Conservation (phyloP, 2,888 invertebrate species). For the Lamellibrachia satsuma region DNA sequence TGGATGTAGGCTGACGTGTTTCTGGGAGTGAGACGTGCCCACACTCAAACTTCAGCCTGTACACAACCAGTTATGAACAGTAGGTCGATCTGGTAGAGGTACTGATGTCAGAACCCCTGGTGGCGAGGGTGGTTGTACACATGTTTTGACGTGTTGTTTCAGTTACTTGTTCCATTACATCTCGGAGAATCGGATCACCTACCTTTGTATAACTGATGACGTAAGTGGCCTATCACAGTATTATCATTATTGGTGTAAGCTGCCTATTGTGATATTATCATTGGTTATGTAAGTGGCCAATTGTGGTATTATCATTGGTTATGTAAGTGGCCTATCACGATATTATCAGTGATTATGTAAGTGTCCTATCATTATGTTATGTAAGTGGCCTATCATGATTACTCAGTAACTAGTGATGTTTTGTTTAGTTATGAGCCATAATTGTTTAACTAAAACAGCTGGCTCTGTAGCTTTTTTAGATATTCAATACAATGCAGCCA, state of each 20-base stretch:
- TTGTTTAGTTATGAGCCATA: background rate
- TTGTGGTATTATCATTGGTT: background rate
- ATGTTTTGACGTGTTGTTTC: constrained; percentile 41
- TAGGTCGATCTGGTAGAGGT: too few relatives aligned
- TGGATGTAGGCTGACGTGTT: too few relatives aligned
- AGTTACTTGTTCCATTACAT: constrained; percentile 93
- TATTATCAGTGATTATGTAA: background rate
- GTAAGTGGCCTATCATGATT: background rate
- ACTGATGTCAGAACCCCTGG: too few relatives aligned
- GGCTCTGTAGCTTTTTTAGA: background rate
- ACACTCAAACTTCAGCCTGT: too few relatives aligned
- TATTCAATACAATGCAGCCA: background rate
- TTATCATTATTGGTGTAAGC: background rate
- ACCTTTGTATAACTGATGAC: constrained; percentile 91
- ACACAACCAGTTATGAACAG: too few relatives aligned
- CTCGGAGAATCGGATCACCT: constrained; percentile 85
- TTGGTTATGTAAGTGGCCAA: constrained; percentile 73
- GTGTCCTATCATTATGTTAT: background rate
- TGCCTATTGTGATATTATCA: constrained; percentile 70
- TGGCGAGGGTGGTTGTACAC: too few relatives aligned
- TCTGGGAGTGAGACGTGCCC: too few relatives aligned
- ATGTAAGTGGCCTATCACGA: background rate
- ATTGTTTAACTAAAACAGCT: background rate
- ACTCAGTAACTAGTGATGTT: background rate
- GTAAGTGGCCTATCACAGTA: constrained; percentile 57